Conservation (phyloP, 64 coral and sea anemone genomes). For the Montipora efflorescens region DNA sequence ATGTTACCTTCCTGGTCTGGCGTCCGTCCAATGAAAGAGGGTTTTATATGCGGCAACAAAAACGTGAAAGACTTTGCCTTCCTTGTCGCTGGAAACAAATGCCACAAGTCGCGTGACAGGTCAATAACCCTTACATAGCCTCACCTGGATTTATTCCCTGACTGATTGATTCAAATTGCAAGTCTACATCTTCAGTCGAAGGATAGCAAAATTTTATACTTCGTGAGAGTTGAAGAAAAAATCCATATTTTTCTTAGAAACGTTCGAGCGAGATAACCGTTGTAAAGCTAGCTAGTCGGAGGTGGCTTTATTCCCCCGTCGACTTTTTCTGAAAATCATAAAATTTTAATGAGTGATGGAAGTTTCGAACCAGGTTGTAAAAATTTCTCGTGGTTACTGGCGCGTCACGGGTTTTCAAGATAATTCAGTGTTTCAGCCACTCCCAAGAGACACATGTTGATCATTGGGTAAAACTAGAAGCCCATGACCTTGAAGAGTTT, state of each 20-base stretch:
- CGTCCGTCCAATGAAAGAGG: no score
- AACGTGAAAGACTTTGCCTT: no score
- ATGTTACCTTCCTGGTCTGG: background rate
- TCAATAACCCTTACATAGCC: background rate
- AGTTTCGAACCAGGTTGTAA: conserved; percentile 9
- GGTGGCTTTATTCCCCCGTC: background rate
- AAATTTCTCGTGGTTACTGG: conserved; percentile 4
- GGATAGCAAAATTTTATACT: background rate
- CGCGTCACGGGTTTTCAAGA: background rate
- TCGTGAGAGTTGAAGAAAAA: no score
- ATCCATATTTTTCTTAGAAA: background rate
- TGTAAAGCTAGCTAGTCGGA: background rate
- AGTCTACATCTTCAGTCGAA: background rate
- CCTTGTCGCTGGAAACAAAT: background rate
- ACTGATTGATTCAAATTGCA: background rate
- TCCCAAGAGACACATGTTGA: no score
- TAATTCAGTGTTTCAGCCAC: no score
- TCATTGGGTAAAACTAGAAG: no score
- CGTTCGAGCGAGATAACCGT: background rate
- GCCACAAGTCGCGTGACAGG: background rate
- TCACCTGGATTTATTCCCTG: conserved; percentile 1
- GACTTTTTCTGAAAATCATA: conserved; percentile 19
- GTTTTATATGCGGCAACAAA: no score
- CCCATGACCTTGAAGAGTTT: no score
- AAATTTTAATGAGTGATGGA: conserved; percentile 31